A percentile compares a stretch with the other conserved stretches of the same genome.
Conservation (phyloP, 1,140 invertebrate genomes). For the Zaprionus tsacasi region DNA sequence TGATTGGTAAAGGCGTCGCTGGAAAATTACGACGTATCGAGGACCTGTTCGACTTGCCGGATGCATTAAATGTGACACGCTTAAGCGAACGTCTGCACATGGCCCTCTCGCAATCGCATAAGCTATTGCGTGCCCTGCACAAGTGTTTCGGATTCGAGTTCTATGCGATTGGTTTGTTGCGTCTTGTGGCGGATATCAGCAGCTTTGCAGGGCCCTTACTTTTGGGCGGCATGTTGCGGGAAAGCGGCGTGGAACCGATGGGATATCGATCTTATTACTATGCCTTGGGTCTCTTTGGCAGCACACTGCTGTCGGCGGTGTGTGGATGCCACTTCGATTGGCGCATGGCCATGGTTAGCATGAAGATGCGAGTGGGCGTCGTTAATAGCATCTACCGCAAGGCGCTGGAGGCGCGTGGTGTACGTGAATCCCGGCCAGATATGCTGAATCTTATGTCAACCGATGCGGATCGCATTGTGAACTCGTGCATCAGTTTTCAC, state of each 20-base stretch:
- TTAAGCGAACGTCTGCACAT: slow-evolving; percentile 70
- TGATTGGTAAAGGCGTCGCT: slow-evolving; percentile 92
- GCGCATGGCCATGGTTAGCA: slow-evolving; percentile 91
- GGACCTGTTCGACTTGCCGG: slow-evolving; percentile 94
- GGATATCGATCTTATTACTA: slow-evolving; percentile 88
- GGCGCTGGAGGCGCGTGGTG: slow-evolving; percentile 87
- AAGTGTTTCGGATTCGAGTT: slow-evolving; percentile 94
- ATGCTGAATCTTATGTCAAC: slow-evolving; percentile 99
- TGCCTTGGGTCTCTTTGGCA: slow-evolving; percentile 89
- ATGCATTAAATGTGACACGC: slow-evolving; percentile 64
- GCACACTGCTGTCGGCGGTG: slow-evolving; percentile 89
- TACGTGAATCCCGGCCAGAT: slow-evolving; percentile 85
- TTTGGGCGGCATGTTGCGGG: slow-evolving; percentile 85
- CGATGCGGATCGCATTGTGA: slow-evolving; percentile 97
- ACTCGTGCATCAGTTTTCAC: slow-evolving; percentile 98
- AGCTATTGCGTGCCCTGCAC: slow-evolving; percentile 91
- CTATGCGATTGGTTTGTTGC: slow-evolving; percentile 94
- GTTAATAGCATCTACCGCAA: slow-evolving; percentile 95
- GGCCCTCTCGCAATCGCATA: slow-evolving; percentile 71
- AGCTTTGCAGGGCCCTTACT: slow-evolving; percentile 96
- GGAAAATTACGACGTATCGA: slow-evolving; percentile 90
- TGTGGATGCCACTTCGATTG: slow-evolving; percentile 96
- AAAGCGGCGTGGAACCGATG: slow-evolving; percentile 85
- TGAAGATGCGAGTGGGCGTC: slow-evolving; percentile 94
- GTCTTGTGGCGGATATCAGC: slow-evolving; percentile 92